Percentiles rank a stretch among this genome's conserved stretches.
Evolutionary conservation across 2,888 invertebrate genomes (phyloP).

Genomic region (Catocala fraxini): DNA sequence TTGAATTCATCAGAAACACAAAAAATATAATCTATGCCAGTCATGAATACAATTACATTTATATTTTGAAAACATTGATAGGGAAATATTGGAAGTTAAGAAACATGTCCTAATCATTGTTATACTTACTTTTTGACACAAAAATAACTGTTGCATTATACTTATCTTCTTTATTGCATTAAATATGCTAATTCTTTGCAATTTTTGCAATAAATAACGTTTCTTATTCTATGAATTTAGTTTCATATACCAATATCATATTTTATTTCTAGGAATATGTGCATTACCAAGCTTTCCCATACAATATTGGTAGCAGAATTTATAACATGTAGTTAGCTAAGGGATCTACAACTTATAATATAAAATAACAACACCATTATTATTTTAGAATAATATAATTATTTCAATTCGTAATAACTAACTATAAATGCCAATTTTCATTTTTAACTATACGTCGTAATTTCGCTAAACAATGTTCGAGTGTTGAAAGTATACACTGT

Average conservation of each 20-base stretch:
- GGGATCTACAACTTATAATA: slow-evolving; percentile 16
- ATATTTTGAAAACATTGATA: too few species aligned
- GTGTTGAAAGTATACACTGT: slow-evolving; percentile 68
- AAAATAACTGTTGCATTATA: too few species aligned
- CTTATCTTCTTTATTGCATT: too few species aligned
- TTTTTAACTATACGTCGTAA: slow-evolving; percentile 79
- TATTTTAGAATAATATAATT: slow-evolving; percentile 88
- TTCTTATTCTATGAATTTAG: not conserved
- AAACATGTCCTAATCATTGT: too few species aligned
- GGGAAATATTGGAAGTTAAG: too few species aligned
- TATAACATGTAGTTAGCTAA: not conserved
- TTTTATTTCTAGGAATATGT: too few species aligned
- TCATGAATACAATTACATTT: too few species aligned
- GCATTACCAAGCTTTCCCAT: too few species aligned
- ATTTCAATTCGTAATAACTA: slow-evolving; percentile 87
- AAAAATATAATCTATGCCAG: too few species aligned
- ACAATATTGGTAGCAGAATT: not conserved
- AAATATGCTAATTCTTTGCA: not conserved
- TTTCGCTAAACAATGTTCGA: slow-evolving; percentile 75
- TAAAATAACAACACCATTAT: slow-evolving; percentile 81
- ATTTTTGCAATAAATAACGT: not conserved
- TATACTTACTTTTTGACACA: too few species aligned
- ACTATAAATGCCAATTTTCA: slow-evolving; percentile 85
- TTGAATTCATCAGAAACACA: too few species aligned
- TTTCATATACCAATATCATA: not conserved